Conservation (phyloP, 2,797 vertebrate genomes). For the Bovichtus variegatus region DNA sequence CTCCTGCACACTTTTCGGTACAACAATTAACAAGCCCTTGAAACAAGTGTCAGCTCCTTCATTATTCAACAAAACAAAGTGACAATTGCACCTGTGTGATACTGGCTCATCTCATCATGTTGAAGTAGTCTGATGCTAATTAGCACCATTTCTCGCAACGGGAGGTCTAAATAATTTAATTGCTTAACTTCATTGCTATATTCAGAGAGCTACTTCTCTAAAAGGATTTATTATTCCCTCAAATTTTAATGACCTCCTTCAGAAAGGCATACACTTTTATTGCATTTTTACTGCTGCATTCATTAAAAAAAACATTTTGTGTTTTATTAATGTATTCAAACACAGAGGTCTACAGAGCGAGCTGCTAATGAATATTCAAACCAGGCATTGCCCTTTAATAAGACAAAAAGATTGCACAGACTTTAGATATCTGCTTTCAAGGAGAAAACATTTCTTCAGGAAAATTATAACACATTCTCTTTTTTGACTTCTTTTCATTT, state of each 20-base stretch:
- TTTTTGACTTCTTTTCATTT: constrained; percentile 28
- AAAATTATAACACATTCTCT: constrained; percentile 19
- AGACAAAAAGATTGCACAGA: constrained; percentile 21
- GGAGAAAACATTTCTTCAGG: constrained; percentile 5
- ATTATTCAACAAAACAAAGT: constrained; percentile 74
- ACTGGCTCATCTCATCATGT: constrained; percentile 66
- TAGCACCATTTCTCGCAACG: constrained; percentile 64
- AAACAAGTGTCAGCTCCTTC: constrained; percentile 68
- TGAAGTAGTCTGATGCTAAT: constrained; percentile 78
- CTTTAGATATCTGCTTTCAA: constrained; percentile 54
- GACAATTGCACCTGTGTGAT: constrained; percentile 75
- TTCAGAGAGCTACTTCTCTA: constrained; percentile 33
- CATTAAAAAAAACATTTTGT: constrained; percentile 49
- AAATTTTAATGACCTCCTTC: constrained; percentile 69
- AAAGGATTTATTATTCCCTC: constrained; percentile 72
- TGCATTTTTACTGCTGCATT: constrained; percentile 59
- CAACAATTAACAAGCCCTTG: constrained; percentile 49
- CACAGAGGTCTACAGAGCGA: constrained; percentile 36
- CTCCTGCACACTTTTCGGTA: constrained; percentile 24
- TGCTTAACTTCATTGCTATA: constrained; percentile 54
- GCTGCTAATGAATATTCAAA: constrained; percentile 75
- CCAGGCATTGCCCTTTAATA: constrained; percentile 65
- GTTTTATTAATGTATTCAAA: constrained; percentile 67
- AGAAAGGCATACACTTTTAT: constrained; percentile 63
- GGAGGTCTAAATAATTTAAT: constrained; percentile 79